phyloP scores from a whole-genome alignment of 2,888 invertebrate genomes.

The Pseudococcus viburni region DNA sequence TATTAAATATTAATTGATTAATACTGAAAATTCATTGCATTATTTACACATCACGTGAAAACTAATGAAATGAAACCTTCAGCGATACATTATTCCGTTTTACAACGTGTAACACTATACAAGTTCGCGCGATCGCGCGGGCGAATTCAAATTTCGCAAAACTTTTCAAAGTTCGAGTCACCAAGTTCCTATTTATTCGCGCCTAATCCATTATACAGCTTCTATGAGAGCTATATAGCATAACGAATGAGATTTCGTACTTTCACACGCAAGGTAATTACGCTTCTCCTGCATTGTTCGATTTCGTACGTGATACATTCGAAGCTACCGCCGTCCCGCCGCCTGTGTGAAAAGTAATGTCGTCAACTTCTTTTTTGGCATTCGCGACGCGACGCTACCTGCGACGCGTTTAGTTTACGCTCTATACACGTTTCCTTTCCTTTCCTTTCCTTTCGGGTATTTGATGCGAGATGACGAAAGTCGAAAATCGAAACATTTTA shows the following conservation, averaged over 20 bases:
- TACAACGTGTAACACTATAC: background rate
- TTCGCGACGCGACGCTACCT: background rate
- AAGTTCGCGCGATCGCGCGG: conserved; percentile 27
- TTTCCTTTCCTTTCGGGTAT: background rate
- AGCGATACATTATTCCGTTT: conserved; percentile 34
- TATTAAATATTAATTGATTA: conserved; percentile 57
- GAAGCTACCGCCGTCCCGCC: background rate
- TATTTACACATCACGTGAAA: conserved; percentile 52
- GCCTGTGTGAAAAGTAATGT: conserved; percentile 11
- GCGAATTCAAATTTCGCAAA: conserved; percentile 41
- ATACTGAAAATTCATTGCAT: conserved; percentile 45
- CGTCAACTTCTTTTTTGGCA: conserved; percentile 25
- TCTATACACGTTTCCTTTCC: background rate
- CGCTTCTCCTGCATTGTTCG: conserved; percentile 34
- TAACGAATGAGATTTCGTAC: conserved; percentile 43
- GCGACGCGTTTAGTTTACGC: background rate
- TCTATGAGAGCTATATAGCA: conserved; percentile 20
- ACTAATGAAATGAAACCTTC: conserved; percentile 55
- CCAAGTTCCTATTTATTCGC: conserved; percentile 49
- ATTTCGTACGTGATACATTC: conserved; percentile 46
- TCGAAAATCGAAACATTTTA: background rate
- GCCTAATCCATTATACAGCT: conserved; percentile 50
- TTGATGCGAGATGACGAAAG: background rate
- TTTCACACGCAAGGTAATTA: conserved; percentile 55
- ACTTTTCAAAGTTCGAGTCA: conserved; percentile 34